phyloP scores from a whole-genome alignment of 1,140 invertebrate species.

The Diachasmimorpha longicaudata region DNA sequence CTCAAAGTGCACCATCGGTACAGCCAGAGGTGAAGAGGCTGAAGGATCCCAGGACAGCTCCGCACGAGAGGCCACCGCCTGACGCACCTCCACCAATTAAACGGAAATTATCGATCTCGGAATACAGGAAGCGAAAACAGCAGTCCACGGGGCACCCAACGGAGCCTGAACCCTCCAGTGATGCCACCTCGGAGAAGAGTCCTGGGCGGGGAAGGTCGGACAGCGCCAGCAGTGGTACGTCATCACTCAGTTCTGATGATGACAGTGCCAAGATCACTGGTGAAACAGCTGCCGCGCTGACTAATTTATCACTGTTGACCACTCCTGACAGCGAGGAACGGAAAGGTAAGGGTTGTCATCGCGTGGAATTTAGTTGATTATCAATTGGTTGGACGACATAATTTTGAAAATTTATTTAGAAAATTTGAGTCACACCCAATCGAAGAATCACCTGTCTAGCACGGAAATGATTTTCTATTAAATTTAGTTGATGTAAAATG shows the following conservation, averaged over 20 bases:
- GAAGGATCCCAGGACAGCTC: conserved; percentile 58
- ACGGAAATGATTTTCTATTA: too few relatives aligned
- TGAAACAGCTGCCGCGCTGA: conserved; percentile 45
- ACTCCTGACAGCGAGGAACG: conserved; percentile 53
- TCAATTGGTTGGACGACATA: too few relatives aligned
- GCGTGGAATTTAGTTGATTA: too few relatives aligned
- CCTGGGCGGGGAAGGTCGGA: conserved; percentile 56
- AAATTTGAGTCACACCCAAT: too few relatives aligned
- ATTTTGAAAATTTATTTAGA: too few relatives aligned
- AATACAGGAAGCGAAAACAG: conserved; percentile 73
- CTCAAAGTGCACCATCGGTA: background rate
- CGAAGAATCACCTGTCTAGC: too few relatives aligned
- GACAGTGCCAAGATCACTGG: conserved; percentile 50
- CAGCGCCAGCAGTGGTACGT: conserved; percentile 64
- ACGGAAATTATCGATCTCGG: conserved; percentile 73
- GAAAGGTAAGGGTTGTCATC: conserved; percentile 48
- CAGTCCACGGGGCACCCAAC: conserved; percentile 55
- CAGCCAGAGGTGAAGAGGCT: conserved; percentile 43
- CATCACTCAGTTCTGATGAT: conserved; percentile 64
- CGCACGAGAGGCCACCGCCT: conserved; percentile 47
- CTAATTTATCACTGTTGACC: conserved; percentile 54
- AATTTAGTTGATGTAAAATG: conserved; percentile 16
- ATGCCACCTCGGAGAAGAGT: conserved; percentile 52
- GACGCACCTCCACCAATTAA: conserved; percentile 54
- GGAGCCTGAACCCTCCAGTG: conserved; percentile 51